Conservation (phyloP, 2,888 invertebrate genomes). For the Morinoia aosen region DNA sequence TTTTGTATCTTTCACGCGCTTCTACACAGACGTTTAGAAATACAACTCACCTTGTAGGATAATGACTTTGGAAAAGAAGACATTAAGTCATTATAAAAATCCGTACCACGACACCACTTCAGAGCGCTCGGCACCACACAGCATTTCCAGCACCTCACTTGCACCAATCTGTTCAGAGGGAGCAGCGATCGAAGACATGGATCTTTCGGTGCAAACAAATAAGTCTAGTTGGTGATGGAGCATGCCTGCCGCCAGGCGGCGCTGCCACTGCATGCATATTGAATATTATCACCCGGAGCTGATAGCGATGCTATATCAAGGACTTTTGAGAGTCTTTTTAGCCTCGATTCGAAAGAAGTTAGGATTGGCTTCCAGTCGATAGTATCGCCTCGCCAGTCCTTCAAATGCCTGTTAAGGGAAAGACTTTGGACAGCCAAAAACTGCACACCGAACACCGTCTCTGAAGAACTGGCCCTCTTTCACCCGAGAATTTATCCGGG, state of each 20-base stretch:
- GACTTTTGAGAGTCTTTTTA: neutral
- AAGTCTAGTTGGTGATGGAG: neutral
- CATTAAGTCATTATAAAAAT: too few species aligned
- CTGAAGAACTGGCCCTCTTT: neutral
- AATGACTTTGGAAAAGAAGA: too few species aligned
- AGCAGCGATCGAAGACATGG: neutral
- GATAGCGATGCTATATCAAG: neutral
- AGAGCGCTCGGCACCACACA: too few species aligned
- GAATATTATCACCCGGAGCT: neutral
- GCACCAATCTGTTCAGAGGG: neutral
- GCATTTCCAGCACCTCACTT: neutral
- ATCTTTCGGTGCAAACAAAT: neutral
- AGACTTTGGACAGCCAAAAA: neutral
- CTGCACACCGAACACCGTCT: neutral
- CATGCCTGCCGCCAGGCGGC: neutral
- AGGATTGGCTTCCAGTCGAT: constrained; percentile 36
- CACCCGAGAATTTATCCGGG: neutral
- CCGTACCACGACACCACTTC: too few species aligned
- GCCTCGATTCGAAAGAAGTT: neutral
- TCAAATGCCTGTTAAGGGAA: neutral
- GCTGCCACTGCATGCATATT: neutral
- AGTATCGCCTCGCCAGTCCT: neutral
- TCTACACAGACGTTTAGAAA: too few species aligned
- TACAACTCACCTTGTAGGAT: too few species aligned
- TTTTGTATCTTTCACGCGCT: too few species aligned